Evolutionary conservation across 2,797 vertebrate species (phyloP).

Genomic region (Lagodon rhomboides): DNA sequence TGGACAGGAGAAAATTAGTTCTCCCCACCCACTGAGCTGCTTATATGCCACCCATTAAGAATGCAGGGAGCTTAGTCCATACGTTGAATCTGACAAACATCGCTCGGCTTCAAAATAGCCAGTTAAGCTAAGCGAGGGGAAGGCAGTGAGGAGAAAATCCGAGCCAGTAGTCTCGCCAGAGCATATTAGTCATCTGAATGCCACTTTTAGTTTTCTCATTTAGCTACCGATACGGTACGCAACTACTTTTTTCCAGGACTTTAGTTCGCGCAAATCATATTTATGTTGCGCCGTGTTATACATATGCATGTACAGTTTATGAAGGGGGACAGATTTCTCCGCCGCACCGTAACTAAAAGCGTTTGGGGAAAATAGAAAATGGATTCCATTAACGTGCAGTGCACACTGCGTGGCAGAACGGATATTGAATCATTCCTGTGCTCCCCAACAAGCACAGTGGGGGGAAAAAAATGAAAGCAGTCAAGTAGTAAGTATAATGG

Average conservation of each 20-base stretch:
- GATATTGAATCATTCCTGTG: slow-evolving; percentile 74
- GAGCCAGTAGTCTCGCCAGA: slow-evolving; percentile 41
- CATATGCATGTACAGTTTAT: slow-evolving; percentile 52
- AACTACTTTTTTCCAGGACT: slow-evolving; percentile 43
- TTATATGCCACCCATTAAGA: slow-evolving; percentile 11
- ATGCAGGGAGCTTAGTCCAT: slow-evolving; percentile 25
- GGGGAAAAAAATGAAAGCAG: slow-evolving; percentile 60
- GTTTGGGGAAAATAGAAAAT: slow-evolving; percentile 71
- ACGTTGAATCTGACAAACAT: slow-evolving; percentile 38
- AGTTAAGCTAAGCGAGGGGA: slow-evolving; percentile 23
- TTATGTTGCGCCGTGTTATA: slow-evolving; percentile 50
- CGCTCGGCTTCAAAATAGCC: slow-evolving; percentile 32
- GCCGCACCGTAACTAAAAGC: slow-evolving; percentile 71
- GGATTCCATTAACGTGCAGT: slow-evolving; percentile 74
- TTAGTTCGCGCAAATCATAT: slow-evolving; percentile 66
- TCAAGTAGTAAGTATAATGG: slow-evolving; percentile 61
- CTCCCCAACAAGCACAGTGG: slow-evolving; percentile 44
- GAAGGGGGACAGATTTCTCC: slow-evolving; percentile 69
- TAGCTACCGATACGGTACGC: slow-evolving; percentile 20
- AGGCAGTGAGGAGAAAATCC: slow-evolving; percentile 32
- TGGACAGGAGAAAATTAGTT: slow-evolving; percentile 44
- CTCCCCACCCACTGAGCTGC: slow-evolving; percentile 27
- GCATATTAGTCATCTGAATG: slow-evolving; percentile 51
- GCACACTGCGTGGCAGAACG: slow-evolving; percentile 66
- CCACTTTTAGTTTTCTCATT: slow-evolving; percentile 58